Conservation (phyloP, 2,888 invertebrate genomes). For the Athalia circularis region DNA sequence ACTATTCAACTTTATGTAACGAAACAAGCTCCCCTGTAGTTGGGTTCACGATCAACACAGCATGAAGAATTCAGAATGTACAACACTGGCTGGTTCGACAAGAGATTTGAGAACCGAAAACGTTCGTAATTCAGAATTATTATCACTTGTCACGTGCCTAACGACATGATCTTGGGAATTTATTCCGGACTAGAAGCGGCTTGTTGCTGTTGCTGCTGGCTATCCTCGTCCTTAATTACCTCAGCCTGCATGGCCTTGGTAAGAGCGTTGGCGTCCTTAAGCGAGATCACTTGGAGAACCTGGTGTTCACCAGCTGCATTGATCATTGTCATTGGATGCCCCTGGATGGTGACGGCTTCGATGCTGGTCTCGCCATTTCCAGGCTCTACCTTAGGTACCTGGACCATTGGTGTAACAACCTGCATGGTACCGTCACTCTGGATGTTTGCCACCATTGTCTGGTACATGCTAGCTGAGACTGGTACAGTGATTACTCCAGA, state of each 20-base stretch:
- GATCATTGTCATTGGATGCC: constrained; percentile 87
- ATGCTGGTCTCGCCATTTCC: constrained; percentile 82
- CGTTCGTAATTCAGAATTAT: no score
- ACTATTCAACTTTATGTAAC: no score
- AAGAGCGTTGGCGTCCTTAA: constrained; percentile 89
- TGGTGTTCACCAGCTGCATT: constrained; percentile 83
- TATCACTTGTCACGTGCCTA: not conserved
- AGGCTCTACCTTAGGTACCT: constrained; percentile 88
- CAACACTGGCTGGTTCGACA: no score
- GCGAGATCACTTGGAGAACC: constrained; percentile 88
- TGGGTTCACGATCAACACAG: no score
- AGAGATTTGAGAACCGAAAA: no score
- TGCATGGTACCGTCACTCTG: constrained; percentile 90
- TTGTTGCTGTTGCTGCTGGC: constrained; percentile 66
- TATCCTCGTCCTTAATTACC: constrained; percentile 70
- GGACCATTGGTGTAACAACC: constrained; percentile 86
- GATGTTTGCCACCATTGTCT: constrained; percentile 95
- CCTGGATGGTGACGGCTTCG: constrained; percentile 86
- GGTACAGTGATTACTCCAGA: constrained; percentile 97
- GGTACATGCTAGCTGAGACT: constrained; percentile 96
- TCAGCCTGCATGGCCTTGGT: constrained; percentile 86
- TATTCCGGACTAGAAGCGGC: constrained; percentile 75
- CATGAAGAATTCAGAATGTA: no score
- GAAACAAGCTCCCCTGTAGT: no score
- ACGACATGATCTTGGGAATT: constrained; percentile 42